Evolutionary conservation across 1,140 invertebrate genomes (phyloP).

Genomic region (Caenorhabditis brenneri): DNA sequence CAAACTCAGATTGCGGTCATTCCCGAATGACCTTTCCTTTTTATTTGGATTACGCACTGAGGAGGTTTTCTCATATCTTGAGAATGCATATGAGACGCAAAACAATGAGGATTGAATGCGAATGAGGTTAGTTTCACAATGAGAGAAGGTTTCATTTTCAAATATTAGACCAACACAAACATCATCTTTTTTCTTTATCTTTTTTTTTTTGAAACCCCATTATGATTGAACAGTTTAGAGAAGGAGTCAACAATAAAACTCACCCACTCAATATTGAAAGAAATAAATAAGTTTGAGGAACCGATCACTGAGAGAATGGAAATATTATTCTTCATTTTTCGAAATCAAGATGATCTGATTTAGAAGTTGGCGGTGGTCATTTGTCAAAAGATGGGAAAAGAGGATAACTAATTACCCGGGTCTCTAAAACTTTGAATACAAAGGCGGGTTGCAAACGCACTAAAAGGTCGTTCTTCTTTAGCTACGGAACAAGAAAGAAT

Average conservation of each 20-base stretch:
- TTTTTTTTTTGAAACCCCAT: no score
- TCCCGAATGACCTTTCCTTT: constrained; percentile 37
- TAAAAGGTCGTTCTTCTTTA: not conserved
- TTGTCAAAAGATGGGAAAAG: not conserved
- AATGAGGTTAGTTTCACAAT: not conserved
- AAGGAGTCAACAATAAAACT: no score
- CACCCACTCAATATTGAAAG: no score
- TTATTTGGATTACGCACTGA: constrained; percentile 22
- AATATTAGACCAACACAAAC: not conserved
- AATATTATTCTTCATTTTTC: not conserved
- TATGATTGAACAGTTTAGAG: no score
- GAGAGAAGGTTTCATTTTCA: not conserved
- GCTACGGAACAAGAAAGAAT: not conserved
- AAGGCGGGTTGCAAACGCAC: not conserved
- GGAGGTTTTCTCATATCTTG: constrained; percentile 11
- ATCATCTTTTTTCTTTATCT: not conserved
- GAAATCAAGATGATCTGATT: not conserved
- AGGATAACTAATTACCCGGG: constrained; percentile 3
- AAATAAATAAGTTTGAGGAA: no score
- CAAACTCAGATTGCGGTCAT: constrained; percentile 41
- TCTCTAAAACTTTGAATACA: not conserved
- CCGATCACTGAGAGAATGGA: no score
- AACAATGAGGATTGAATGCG: not conserved
- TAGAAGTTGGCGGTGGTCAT: not conserved
- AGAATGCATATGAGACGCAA: constrained; percentile 20